Percentiles rank a stretch among this genome's conserved stretches.
Evolutionary conservation across 2,888 invertebrate genomes (phyloP).

Genomic region (Eupithecia subumbrata): DNA sequence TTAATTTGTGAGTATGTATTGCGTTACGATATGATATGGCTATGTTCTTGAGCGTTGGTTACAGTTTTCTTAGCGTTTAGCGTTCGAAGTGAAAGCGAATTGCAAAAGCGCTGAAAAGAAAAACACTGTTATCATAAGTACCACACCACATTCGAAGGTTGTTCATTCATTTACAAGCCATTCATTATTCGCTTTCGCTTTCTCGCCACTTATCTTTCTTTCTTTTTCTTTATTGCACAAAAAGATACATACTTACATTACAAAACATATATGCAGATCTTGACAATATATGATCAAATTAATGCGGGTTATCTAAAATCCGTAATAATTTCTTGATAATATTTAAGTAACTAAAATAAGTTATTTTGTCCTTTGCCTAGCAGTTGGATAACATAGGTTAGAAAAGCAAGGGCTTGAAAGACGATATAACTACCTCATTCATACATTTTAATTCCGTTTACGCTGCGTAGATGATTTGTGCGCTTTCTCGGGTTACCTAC

Average conservation of each 20-base stretch:
- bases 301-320: not conserved
- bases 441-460: constrained; percentile 2
- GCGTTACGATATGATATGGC: constrained; percentile 61
- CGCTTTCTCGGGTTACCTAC: constrained; percentile 29
- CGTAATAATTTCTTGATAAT: not conserved
- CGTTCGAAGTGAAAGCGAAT: not conserved
- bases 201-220: not conserved
- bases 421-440: not conserved
- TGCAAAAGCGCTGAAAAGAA: not conserved
- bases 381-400: too few relatives aligned
- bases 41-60: constrained; percentile 51
- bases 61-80: constrained; percentile 46
- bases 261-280: too few relatives aligned
- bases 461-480: constrained; percentile 30
- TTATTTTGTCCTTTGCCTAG: too few relatives aligned
- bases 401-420: not conserved
- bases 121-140: not conserved
- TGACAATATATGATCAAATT: too few relatives aligned
- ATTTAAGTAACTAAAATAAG: not conserved
- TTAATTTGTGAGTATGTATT: constrained; percentile 58
- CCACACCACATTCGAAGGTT: not conserved
- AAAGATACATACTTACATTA: too few relatives aligned
- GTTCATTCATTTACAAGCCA: not conserved
- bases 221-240: too few relatives aligned
- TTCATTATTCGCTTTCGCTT: not conserved